These are phyloP conservation scores for Megalops atlanticus DNA, from an alignment of 2,113 vertebrate species.

Conservation along the genomic window DNA sequence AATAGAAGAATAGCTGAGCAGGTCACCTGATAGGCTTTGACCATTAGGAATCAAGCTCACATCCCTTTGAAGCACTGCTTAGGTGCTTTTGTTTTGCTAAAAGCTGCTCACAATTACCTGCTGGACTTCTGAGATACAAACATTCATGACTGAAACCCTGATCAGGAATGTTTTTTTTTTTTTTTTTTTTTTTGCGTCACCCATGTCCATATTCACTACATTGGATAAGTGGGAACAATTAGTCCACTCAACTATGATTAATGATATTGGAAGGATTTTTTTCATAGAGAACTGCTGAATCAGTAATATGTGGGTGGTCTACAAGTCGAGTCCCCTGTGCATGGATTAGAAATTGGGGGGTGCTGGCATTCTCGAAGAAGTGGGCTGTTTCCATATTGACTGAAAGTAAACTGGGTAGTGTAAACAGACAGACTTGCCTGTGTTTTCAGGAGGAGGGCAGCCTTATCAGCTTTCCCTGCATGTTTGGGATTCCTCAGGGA, in stretches of 20 bases:
- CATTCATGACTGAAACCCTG: not conserved
- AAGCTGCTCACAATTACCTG: slow-evolving; percentile 26
- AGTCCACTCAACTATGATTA: no score
- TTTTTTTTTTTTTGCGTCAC: no score
- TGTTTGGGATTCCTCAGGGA: slow-evolving; percentile 58
- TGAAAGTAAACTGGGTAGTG: not conserved
- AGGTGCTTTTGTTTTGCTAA: slow-evolving; percentile 28
- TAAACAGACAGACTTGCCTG: not conserved
- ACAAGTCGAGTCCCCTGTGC: not conserved
- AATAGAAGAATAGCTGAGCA: slow-evolving; percentile 33
- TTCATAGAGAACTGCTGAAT: not conserved
- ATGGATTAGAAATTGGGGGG: not conserved
- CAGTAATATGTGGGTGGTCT: not conserved
- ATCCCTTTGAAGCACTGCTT: slow-evolving; percentile 38
- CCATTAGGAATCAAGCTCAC: slow-evolving; percentile 29
- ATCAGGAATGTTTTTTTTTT: no score
- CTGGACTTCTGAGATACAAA: not conserved
- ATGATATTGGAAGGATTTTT: no score
- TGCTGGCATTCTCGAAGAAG: not conserved
- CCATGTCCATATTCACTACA: no score
- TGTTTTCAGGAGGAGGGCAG: slow-evolving; percentile 21
- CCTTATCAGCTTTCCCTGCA: slow-evolving; percentile 41
- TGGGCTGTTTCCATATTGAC: not conserved
- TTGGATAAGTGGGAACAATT: no score
- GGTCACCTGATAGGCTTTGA: slow-evolving; percentile 36